Percentiles rank a stretch among this genome's conserved stretches.
Evolutionary conservation across 2,797 vertebrate species (phyloP).

Genomic region (Halcyon badia): DNA sequence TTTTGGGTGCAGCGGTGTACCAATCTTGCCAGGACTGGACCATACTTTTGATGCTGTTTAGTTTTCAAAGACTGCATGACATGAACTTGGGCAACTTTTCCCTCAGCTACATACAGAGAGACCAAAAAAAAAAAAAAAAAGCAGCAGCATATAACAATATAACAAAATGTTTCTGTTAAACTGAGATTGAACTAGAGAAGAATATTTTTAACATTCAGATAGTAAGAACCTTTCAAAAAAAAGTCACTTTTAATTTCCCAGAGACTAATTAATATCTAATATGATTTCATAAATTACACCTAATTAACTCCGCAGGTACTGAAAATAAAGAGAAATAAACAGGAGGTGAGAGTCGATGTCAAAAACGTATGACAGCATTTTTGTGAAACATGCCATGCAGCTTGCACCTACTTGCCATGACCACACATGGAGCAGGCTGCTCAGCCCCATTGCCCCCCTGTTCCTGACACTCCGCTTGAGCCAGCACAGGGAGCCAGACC

Average conservation of each 20-base stretch:
- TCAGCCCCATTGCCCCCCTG: accelerated
- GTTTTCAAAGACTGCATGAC: neutral
- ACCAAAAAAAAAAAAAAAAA: neutral
- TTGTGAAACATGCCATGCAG: neutral
- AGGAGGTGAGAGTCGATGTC: neutral
- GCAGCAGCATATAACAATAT: neutral
- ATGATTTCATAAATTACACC: neutral
- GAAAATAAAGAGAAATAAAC: neutral
- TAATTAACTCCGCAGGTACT: neutral
- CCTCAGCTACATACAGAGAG: neutral
- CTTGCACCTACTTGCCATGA: neutral
- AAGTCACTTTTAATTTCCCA: neutral
- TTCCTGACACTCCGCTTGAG: neutral
- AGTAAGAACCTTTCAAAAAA: neutral
- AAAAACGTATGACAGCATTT: neutral
- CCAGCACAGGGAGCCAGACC: neutral
- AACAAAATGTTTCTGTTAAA: neutral
- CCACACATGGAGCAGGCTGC: neutral
- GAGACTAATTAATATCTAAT: neutral
- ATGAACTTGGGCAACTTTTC: neutral
- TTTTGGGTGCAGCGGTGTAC: neutral
- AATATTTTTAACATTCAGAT: neutral
- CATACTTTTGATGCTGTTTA: neutral
- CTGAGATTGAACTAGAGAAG: neutral
- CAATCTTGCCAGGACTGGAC: neutral